phyloP scores from a whole-genome alignment of 2,797 vertebrate species.

The Garrulus glandarius region DNA sequence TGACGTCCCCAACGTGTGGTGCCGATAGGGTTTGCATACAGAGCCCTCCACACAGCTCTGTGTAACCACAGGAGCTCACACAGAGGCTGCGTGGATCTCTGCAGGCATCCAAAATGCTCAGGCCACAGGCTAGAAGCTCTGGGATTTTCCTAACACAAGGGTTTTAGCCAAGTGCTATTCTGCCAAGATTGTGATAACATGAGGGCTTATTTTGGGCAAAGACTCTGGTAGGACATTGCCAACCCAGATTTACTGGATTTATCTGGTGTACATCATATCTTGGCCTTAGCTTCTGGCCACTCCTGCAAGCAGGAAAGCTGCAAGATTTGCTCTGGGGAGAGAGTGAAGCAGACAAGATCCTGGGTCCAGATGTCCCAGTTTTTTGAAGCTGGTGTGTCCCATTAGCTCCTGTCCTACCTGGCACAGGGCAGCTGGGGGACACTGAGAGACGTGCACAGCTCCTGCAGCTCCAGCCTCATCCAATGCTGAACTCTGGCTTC shows the following conservation, averaged over 20 bases:
- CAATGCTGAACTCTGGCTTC: not conserved
- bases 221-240: not conserved
- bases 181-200: not conserved
- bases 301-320: not conserved
- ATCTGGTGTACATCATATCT: not conserved
- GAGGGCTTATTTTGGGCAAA: not conserved
- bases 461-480: not conserved
- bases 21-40: accelerated
- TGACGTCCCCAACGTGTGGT: accelerated
- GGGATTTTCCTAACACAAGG: not conserved
- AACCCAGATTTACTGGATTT: not conserved
- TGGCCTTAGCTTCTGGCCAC: not conserved
- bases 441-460: not conserved
- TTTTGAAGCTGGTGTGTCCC: not conserved
- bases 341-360: not conserved
- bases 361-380: not conserved
- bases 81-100: not conserved
- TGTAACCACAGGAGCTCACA: not conserved
- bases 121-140: not conserved
- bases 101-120: not conserved
- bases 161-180: not conserved
- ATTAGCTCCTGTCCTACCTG: not conserved
- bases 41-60: accelerated
- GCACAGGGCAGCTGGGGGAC: not conserved
- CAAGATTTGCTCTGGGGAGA: not conserved